Conservation (phyloP, 2,113 vertebrate genomes). For the Daboia siamensis region DNA sequence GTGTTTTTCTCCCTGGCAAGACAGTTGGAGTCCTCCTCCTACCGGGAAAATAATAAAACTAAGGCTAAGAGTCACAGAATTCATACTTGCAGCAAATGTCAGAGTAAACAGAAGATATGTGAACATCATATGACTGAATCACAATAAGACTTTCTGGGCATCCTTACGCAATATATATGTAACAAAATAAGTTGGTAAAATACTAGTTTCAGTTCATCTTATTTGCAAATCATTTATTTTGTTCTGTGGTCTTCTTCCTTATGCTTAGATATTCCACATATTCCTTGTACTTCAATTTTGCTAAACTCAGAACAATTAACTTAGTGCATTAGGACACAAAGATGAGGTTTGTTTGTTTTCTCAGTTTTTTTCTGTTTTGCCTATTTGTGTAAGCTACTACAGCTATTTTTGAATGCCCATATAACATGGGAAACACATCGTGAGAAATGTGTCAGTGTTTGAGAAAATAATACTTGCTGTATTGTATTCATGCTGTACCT, state of each 20-base stretch:
- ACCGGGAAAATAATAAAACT: neutral
- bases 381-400: neutral
- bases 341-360: neutral
- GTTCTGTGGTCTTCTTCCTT: neutral
- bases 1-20: neutral
- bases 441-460: neutral
- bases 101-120: neutral
- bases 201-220: neutral
- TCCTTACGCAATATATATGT: neutral
- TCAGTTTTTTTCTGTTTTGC: neutral
- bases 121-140: neutral
- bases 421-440: neutral
- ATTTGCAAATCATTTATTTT: neutral
- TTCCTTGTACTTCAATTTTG: neutral
- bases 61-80: neutral
- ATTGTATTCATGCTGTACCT: neutral
- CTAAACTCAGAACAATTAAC: neutral
- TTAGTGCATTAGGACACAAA: neutral
- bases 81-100: neutral
- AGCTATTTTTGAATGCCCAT: neutral
- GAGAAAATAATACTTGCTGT: neutral
- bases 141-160: neutral
- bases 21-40: neutral
- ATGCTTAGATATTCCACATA: neutral
- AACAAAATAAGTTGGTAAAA: neutral